Conservation (phyloP, 2,797 vertebrate genomes). For the Paedocypris micromegethes region DNA sequence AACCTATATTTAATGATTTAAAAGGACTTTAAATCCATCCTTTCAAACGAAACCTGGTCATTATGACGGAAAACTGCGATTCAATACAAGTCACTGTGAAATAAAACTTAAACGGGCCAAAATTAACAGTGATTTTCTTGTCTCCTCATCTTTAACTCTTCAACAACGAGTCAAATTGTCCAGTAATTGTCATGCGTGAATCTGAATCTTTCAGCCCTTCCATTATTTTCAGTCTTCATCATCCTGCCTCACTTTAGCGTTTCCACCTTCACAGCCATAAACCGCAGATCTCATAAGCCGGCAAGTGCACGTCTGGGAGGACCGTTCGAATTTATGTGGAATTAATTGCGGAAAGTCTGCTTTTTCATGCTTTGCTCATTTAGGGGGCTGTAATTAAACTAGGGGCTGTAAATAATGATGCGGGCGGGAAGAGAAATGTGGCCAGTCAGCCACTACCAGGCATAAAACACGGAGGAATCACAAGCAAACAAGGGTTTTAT, state of each 20-base stretch:
- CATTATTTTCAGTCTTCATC: conserved; percentile 31
- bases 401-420: conserved; percentile 45
- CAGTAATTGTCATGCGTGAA: conserved; percentile 33
- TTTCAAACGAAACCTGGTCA: too few species aligned
- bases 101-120: too few species aligned
- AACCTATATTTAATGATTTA: too few species aligned
- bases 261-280: conserved; percentile 26
- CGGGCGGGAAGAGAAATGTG: conserved; percentile 45
- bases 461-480: conserved; percentile 9
- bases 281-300: conserved; percentile 39
- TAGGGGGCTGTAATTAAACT: conserved; percentile 52
- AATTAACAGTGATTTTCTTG: conserved; percentile 9
- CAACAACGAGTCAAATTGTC: conserved; percentile 19
- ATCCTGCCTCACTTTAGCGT: conserved; percentile 15
- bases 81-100: too few species aligned
- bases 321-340: conserved; percentile 51
- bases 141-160: conserved; percentile 6
- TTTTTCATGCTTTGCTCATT: conserved; percentile 52
- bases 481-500: conserved; percentile 20
- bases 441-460: conserved; percentile 29
- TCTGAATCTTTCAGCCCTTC: conserved; percentile 42
- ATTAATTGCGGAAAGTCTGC: conserved; percentile 51
- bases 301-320: conserved; percentile 40
- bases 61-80: too few species aligned
- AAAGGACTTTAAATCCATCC: too few species aligned